A percentile compares a stretch with the other conserved stretches of the same genome.
These are phyloP conservation scores for Onchidella celtica DNA, from an alignment of 2,888 invertebrate genomes.

Conservation along the genomic window DNA sequence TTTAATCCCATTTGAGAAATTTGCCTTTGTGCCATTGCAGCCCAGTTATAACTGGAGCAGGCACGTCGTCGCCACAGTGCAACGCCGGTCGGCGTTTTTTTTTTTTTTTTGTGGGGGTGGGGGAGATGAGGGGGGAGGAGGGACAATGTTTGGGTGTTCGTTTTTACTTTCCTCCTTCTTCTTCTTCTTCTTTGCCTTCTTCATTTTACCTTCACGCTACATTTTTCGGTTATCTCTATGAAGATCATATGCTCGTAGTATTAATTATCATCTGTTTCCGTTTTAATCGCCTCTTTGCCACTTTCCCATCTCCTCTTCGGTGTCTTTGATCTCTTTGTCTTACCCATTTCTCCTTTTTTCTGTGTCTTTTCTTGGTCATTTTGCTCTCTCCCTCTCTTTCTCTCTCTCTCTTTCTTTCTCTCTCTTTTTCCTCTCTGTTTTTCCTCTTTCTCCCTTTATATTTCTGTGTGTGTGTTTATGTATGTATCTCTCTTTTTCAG, in stretches of 20 bases:
- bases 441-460: slow-evolving; percentile 9
- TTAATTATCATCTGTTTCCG: neutral
- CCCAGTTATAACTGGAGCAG: no score
- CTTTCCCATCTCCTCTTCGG: neutral
- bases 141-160: no score
- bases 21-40: no score
- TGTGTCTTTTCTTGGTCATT: neutral
- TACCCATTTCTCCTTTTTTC: neutral
- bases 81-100: no score
- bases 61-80: no score
- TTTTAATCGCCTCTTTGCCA: neutral
- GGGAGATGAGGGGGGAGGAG: no score
- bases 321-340: neutral
- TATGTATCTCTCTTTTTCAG: slow-evolving; percentile 21
- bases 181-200: neutral
- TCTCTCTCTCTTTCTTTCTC: neutral
- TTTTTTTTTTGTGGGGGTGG: no score
- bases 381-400: slow-evolving; percentile 1
- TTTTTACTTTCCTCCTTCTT: neutral
- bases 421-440: slow-evolving; percentile 1
- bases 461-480: slow-evolving; percentile 15
- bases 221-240: neutral
- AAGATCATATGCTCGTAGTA: neutral
- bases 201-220: neutral
- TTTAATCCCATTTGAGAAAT: no score